phyloP scores from a whole-genome alignment of 2,113 vertebrate species.

The Uria aalge region DNA sequence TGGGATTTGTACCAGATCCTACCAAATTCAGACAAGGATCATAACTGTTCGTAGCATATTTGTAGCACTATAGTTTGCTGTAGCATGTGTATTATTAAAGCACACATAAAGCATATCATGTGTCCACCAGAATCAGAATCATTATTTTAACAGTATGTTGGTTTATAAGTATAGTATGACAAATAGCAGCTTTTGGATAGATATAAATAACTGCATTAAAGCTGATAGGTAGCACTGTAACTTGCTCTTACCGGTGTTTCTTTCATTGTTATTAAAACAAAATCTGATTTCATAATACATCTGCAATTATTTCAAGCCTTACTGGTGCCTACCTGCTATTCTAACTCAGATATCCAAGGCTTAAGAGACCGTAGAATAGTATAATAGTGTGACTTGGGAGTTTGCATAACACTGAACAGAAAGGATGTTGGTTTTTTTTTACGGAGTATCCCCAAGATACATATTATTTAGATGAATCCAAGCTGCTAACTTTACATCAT shows the following conservation, averaged over 20 bases:
- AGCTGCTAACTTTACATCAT: background rate
- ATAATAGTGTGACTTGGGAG: background rate
- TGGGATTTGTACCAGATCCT: background rate
- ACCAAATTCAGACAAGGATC: background rate
- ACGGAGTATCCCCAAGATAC: background rate
- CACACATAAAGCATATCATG: background rate
- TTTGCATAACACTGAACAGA: background rate
- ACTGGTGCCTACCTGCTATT: background rate
- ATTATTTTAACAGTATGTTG: background rate
- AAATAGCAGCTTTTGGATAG: background rate
- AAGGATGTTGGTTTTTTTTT: background rate
- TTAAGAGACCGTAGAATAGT: background rate
- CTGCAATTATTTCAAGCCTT: background rate
- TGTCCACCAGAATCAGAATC: background rate
- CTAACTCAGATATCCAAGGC: background rate
- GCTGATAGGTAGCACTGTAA: background rate
- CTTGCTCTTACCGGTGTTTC: background rate
- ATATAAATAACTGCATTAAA: background rate
- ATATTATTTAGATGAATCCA: constrained; percentile 2
- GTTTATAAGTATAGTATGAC: background rate
- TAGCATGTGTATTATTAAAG: background rate
- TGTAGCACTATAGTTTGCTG: background rate
- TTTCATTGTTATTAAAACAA: background rate
- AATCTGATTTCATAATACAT: background rate
- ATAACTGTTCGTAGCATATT: background rate